Base-by-base conservation (phyloP, 2,113 vertebrate genomes). In the Pogona vitticeps region DNA sequence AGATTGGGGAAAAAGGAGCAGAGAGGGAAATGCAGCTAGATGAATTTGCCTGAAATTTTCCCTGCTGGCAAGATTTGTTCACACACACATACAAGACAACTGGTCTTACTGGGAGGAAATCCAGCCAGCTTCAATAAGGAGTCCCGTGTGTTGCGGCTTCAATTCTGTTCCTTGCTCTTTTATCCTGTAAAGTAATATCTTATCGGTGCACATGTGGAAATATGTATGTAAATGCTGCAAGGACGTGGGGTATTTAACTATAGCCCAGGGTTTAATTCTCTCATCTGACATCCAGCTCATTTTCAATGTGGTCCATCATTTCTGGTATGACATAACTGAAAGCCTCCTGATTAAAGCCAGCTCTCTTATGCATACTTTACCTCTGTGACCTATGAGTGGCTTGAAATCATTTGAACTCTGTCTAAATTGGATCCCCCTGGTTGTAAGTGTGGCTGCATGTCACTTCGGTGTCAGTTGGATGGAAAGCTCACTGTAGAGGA, bases 281-380 rank as follows among this genome's bases (percentile, higher is more conserved):
- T 58, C 78, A 56, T 83, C 80, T 89, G 91, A 28, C 61, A 83
- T 90, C 59, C 40, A 84, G 91, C 75, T 93, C 82, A 70, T 87
- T 92, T 89, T 90, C 89, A 31, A 12, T 71, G 87, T 93, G 81
- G 86, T 84, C 85, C 80, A 79, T 94, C 78, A 83, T 80, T 88
- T 89, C 81, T 91, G 85, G 87, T 85, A 83, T 91, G 90, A 90
- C 86, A 89, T 88, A 86, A 88, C 88, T 92, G 82, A 73, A 92
- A 95, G 88, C 89, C 85, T 79, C 33, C 83, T 93, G 91, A 93
- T 94, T 94, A 92, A 94, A 91, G 80, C 79, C 93, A 92, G 83
- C 88, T 94, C 86, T 93, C 91, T 89, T 91, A 94, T 94, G 94
- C 95, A 95, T 94, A 93, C 93, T 95, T 94, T 94, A 89, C 88